Conservation (phyloP, 2,888 invertebrate genomes). For the Leptopilina drosophilae region DNA sequence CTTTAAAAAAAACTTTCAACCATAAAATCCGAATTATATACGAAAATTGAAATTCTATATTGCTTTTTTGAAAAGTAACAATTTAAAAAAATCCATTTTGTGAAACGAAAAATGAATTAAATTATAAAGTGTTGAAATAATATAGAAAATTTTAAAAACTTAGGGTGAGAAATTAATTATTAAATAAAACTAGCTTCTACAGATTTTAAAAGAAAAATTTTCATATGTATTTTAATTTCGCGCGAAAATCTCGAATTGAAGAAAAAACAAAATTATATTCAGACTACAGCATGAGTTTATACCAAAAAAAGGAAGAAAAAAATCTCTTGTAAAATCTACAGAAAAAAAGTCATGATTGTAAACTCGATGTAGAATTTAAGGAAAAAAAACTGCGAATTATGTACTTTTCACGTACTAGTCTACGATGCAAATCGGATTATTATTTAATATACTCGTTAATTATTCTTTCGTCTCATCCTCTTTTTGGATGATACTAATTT, state of each 20-base stretch:
- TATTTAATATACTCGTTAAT: conserved; percentile 16
- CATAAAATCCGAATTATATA: too few relatives aligned
- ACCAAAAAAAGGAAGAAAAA: too few relatives aligned
- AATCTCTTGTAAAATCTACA: not conserved
- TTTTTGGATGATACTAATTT: conserved; percentile 2
- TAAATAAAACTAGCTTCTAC: not conserved
- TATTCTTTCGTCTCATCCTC: not conserved
- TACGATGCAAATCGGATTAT: conserved; percentile 24
- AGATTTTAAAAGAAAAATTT: not conserved
- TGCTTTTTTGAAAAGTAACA: too few relatives aligned
- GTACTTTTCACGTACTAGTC: conserved; percentile 20
- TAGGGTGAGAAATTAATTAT: not conserved
- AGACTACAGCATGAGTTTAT: conserved; percentile 46
- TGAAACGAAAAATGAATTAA: too few relatives aligned
- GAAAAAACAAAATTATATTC: conserved; percentile 41
- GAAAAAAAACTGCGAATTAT: conserved; percentile 8
- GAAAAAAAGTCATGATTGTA: not conserved
- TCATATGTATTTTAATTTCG: not conserved
- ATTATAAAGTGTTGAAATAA: too few relatives aligned
- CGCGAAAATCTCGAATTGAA: not conserved
- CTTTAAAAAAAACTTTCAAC: too few relatives aligned
- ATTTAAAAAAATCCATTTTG: too few relatives aligned
- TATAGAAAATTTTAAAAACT: not conserved
- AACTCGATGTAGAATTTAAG: conserved; percentile 13
- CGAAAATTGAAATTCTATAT: too few relatives aligned